phyloP scores from a whole-genome alignment of 2,888 invertebrate species.

The Drosophila austrosaltans region DNA sequence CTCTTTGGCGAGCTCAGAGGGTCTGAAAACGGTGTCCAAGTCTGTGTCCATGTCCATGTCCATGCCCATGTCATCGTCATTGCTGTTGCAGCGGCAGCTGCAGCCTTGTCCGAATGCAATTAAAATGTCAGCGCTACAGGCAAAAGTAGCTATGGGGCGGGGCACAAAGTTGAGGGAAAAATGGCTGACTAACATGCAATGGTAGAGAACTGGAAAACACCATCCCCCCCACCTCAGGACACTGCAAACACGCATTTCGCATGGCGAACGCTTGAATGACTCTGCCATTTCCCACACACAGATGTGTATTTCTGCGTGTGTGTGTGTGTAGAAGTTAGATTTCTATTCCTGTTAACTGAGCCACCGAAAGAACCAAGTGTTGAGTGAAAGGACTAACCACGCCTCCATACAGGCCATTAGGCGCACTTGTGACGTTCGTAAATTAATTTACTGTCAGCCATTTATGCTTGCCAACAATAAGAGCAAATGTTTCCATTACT shows the following conservation, averaged over 20 bases:
- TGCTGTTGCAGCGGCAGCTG: slow-evolving; percentile 38
- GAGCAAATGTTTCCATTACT: slow-evolving; percentile 40
- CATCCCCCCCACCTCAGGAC: slow-evolving; percentile 20
- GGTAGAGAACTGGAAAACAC: slow-evolving; percentile 21
- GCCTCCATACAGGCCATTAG: slow-evolving; percentile 61
- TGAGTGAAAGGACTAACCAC: slow-evolving; percentile 32
- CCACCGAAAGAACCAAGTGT: slow-evolving; percentile 21
- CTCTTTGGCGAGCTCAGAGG: not conserved
- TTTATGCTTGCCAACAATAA: slow-evolving; percentile 52
- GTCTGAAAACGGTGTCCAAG: not conserved
- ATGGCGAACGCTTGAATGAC: slow-evolving; percentile 40
- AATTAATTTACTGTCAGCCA: slow-evolving; percentile 73
- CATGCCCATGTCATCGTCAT: slow-evolving; percentile 33
- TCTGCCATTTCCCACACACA: slow-evolving; percentile 13
- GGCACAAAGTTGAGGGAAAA: slow-evolving; percentile 36
- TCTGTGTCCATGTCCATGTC: slow-evolving; percentile 5
- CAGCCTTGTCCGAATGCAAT: slow-evolving; percentile 66
- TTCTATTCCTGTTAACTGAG: slow-evolving; percentile 32
- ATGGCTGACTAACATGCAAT: slow-evolving; percentile 43
- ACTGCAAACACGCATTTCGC: slow-evolving; percentile 59
- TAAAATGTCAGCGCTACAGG: slow-evolving; percentile 66
- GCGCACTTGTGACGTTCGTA: slow-evolving; percentile 71
- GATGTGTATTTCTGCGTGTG: slow-evolving; percentile 21
- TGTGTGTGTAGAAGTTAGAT: slow-evolving; percentile 49
- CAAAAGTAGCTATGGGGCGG: slow-evolving; percentile 17